Percentiles rank a stretch among this genome's conserved stretches.
phyloP scores from a whole-genome alignment of 2,113 vertebrate genomes.

The Scartelaos histophorus region DNA sequence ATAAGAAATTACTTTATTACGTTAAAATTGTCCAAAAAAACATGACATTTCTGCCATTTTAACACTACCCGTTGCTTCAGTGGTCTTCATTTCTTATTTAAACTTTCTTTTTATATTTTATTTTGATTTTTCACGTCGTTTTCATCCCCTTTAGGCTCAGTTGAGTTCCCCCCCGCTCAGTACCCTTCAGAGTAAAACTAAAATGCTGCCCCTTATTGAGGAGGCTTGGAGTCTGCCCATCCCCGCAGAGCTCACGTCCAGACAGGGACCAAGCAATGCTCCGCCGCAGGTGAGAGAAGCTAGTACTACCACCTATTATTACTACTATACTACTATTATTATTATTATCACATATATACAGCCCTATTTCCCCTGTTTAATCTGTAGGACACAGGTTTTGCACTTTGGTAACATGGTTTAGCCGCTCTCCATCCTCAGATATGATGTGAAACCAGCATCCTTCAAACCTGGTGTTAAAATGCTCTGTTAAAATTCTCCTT shows the following conservation, averaged over 20 bases:
- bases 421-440: constrained; percentile 20
- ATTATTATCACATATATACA: not conserved
- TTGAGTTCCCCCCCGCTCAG: constrained; percentile 99
- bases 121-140: constrained; percentile 66
- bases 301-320: constrained; percentile 41
- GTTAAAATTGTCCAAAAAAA: no score
- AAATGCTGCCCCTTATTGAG: constrained; percentile 99
- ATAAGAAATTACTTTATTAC: no score
- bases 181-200: constrained; percentile 99
- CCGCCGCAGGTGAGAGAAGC: constrained; percentile 99
- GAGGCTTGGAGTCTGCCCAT: constrained; percentile 99
- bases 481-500: not conserved
- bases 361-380: constrained; percentile 9
- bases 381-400: constrained; percentile 32
- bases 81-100: constrained; percentile 44
- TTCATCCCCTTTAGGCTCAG: constrained; percentile 97
- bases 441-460: not conserved
- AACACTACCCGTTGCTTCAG: not conserved
- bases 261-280: constrained; percentile 99
- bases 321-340: not conserved
- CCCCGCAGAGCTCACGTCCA: constrained; percentile 99
- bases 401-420: constrained; percentile 53
- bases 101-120: constrained; percentile 40
- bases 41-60: not conserved
- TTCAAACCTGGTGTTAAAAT: not conserved